Evolutionary conservation across 2,888 invertebrate species (phyloP).

Genomic region (Phragmatobia fuliginosa): DNA sequence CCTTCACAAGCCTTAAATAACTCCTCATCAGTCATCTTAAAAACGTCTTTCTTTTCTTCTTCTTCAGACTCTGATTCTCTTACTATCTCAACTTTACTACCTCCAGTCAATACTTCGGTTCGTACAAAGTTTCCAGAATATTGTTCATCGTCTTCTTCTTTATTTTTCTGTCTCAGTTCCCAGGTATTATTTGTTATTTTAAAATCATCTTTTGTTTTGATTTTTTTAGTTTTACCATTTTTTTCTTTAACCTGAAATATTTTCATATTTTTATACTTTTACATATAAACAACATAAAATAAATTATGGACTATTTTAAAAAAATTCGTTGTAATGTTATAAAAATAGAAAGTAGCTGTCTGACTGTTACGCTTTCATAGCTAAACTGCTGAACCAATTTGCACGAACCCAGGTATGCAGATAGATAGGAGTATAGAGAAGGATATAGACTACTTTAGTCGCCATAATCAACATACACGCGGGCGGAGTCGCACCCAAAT

Average conservation of each 20-base stretch:
- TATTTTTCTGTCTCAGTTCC: slow-evolving; percentile 68
- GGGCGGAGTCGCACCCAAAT: too few relatives aligned
- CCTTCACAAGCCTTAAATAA: slow-evolving; percentile 93
- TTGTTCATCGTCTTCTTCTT: slow-evolving; percentile 56
- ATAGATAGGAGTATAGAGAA: too few relatives aligned
- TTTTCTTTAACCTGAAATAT: slow-evolving; percentile 69
- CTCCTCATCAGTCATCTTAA: slow-evolving; percentile 90
- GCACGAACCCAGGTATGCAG: too few relatives aligned
- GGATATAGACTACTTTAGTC: too few relatives aligned
- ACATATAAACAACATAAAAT: too few relatives aligned
- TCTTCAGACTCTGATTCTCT: slow-evolving; percentile 65
- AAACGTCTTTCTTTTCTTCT: slow-evolving; percentile 57
- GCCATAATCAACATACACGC: too few relatives aligned
- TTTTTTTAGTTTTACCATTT: slow-evolving; percentile 78
- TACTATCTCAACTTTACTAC: slow-evolving; percentile 63
- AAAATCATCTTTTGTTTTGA: slow-evolving; percentile 68
- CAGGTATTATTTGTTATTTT: slow-evolving; percentile 77
- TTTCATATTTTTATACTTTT: too few relatives aligned
- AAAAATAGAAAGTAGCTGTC: too few relatives aligned
- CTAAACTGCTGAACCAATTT: too few relatives aligned
- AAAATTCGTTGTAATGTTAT: too few relatives aligned
- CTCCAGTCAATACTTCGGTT: slow-evolving; percentile 71
- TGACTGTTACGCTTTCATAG: too few relatives aligned
- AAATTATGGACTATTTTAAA: too few relatives aligned
- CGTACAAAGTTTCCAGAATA: slow-evolving; percentile 76